Evolutionary conservation across 2,797 vertebrate genomes (phyloP).

Genomic region (Eupleurogrammus muticus): DNA sequence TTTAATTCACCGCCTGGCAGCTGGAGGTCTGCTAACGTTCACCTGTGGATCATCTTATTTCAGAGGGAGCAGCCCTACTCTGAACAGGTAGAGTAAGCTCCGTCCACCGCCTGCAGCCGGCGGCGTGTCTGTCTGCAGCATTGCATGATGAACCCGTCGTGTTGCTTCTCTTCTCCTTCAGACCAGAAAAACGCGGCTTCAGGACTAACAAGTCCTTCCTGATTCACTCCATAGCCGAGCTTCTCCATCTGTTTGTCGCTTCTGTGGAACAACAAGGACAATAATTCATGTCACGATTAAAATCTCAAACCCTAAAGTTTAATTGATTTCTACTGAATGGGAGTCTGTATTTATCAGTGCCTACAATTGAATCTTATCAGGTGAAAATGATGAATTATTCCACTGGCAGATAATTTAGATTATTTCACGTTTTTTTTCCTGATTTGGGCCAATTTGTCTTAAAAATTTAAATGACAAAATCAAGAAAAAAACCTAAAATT

Average conservation of each 20-base stretch:
- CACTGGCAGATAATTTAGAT: too few relatives aligned
- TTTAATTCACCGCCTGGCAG: too few relatives aligned
- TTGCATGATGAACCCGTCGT: conserved; percentile 61
- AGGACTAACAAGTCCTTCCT: conserved; percentile 63
- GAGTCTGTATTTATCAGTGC: conserved; percentile 40
- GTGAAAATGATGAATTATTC: too few relatives aligned
- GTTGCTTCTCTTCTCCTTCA: conserved; percentile 37
- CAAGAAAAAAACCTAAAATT: too few relatives aligned
- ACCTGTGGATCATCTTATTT: too few relatives aligned
- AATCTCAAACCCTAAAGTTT: conserved; percentile 48
- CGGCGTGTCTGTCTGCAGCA: too few relatives aligned
- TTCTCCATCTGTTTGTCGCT: conserved; percentile 32
- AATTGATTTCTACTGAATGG: conserved; percentile 39
- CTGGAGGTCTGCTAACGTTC: conserved; percentile 95
- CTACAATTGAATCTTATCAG: too few relatives aligned
- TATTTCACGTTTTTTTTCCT: too few relatives aligned
- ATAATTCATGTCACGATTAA: conserved; percentile 44
- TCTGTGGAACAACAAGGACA: conserved; percentile 32
- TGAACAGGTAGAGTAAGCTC: conserved; percentile 98
- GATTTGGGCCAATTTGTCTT: too few relatives aligned
- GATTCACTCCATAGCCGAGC: conserved; percentile 51
- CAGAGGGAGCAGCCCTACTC: conserved; percentile 99
- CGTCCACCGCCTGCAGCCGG: too few relatives aligned
- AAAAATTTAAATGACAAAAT: too few relatives aligned
- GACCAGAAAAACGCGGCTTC: conserved; percentile 31